phyloP scores from a whole-genome alignment of 2,113 vertebrate species.

The Alouatta palliata region DNA sequence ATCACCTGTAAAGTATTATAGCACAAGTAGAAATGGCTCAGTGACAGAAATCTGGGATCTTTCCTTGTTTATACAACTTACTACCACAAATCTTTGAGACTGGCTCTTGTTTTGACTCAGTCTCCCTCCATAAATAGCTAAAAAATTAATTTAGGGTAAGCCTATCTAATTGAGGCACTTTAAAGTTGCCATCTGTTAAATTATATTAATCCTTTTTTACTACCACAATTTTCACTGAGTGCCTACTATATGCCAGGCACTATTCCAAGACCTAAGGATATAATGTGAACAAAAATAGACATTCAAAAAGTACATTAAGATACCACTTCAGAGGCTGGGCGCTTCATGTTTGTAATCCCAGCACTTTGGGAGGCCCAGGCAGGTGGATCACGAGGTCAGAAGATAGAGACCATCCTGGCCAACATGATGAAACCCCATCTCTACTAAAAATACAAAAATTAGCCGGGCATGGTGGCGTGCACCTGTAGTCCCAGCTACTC shows the following conservation, averaged over 20 bases:
- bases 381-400: no score
- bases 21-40: constrained; percentile 8
- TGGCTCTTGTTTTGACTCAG: background rate
- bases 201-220: background rate
- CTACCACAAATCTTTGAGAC: background rate
- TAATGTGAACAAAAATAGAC: background rate
- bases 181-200: background rate
- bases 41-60: constrained; percentile 2
- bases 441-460: no score
- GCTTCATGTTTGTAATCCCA: no score
- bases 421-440: no score
- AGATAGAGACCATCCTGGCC: no score
- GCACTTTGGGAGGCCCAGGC: no score
- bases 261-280: background rate
- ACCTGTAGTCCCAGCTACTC: no score
- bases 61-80: background rate
- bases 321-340: background rate
- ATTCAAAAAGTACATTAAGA: background rate
- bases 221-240: background rate
- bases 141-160: background rate
- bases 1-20: background rate
- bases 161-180: background rate
- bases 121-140: background rate
- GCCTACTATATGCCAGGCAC: background rate
- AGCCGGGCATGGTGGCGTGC: no score